Base-by-base conservation (phyloP, 2,113 vertebrate species). In the Scomber japonicus region DNA sequence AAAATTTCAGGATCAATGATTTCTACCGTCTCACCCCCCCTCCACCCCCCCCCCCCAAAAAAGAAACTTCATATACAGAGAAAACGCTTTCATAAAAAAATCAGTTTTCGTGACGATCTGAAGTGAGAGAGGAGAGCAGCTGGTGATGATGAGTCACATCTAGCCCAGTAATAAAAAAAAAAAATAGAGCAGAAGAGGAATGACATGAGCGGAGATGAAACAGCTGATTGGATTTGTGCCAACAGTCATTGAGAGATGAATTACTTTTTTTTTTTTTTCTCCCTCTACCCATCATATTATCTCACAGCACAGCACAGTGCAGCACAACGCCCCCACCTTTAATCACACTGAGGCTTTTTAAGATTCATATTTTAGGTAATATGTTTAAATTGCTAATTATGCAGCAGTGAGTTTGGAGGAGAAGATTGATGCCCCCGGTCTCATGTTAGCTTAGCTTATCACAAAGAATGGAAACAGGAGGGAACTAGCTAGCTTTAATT, bases 151-250 rank as follows among this genome's bases (percentile, higher is more conserved):
- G 50, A 68, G 45, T 77, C 67, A 71, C 16, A 24, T 16, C 5
- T 1, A n/a, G 15, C 55, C 27, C 15, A 17, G 31, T 2, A 54
- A 21, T 1, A 27, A 27, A 27, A 27, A 27, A 27, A 67, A 71
- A 50, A 46, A 71, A n/a, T 1, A 30, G 24, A 55, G 16, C 3
- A 60, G 11, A 57, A 7, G 19, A 15, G 13, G 50, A 40, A 40
- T 40, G 35, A 40, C 8, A 40, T 40, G 11, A 49, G 11, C 9
- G n/a, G 50, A 59, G 19, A 0, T 40, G 35, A 59, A 85, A 46
- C 71, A 66, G 79, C 74, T 75, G 71, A 80, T 6, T 69, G 79
- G 71, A 68, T 73, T 24, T 19, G 17, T 1, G 0, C 59, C 71
- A 56, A n/a, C 24, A 27, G 17, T 44, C 5, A 40, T 40, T 40